Evolutionary conservation across 1,140 invertebrate species (phyloP).

Genomic region (Capitella teleta): DNA sequence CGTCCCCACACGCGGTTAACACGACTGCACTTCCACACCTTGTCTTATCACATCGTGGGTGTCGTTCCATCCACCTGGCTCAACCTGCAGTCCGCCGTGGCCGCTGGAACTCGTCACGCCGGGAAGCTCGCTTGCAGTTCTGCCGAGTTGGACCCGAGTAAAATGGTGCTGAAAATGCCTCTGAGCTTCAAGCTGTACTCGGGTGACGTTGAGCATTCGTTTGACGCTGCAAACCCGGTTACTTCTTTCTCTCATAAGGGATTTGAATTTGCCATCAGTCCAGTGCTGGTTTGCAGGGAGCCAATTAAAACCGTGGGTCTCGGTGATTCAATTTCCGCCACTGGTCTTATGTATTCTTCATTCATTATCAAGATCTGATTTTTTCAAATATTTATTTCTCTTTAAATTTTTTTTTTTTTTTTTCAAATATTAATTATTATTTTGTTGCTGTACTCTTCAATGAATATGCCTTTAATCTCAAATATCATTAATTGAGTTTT

Average conservation of each 20-base stretch:
- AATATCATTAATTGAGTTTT: too few relatives aligned
- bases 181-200: constrained; percentile 34
- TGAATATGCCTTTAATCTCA: too few relatives aligned
- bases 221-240: constrained; percentile 32
- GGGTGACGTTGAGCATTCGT: constrained; percentile 24
- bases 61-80: constrained; percentile 31
- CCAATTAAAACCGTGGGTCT: constrained; percentile 44
- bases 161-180: constrained; percentile 36
- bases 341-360: constrained; percentile 45
- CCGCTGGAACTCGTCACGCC: constrained; percentile 41
- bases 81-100: constrained; percentile 38
- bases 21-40: constrained; percentile 44
- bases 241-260: constrained; percentile 37
- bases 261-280: constrained; percentile 43
- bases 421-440: too few relatives aligned
- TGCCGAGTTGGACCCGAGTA: constrained; percentile 20
- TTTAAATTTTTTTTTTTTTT: too few relatives aligned
- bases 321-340: constrained; percentile 45
- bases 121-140: constrained; percentile 42
- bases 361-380: too few relatives aligned
- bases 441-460: too few relatives aligned
- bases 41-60: constrained; percentile 45
- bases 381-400: too few relatives aligned
- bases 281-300: constrained; percentile 44
- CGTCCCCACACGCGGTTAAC: constrained; percentile 34